Evolutionary conservation across 2,797 vertebrate species (phyloP), one percentile per base, ranked within the genome.

Genomic region (Sebastes trivittatus): DNA sequence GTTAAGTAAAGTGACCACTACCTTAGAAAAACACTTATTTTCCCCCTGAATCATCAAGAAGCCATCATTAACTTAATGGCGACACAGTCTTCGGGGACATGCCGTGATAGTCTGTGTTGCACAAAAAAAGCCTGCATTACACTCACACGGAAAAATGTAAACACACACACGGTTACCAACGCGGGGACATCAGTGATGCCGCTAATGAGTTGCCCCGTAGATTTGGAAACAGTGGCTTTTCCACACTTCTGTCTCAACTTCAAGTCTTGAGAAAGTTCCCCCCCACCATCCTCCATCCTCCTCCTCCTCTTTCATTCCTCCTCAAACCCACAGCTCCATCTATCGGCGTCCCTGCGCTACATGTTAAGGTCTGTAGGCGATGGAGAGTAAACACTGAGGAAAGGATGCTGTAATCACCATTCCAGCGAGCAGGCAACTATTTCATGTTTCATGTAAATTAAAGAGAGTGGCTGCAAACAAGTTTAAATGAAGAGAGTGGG

Each of bases 241-340:
- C 81, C 81, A 85, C 87, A 93, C 92, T 92, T 90, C 82, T 91
- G 90, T 80, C 87, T 93, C 85, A 91, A 94, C 92, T 93, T 92
- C 83, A 86, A 91, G 87, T 86, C 84, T 90, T 83, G 85, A 88
- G 77, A 92, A 91, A 91, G 86, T 90, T 68, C 58, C 54, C 87
- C 78, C 56, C 56, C 30, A 49, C 1, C 42, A 49, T 20, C 67
- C 60, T 8, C 66, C 72, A 46, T 49, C 84, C 83, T 62, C 74
- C 80, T 61, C 71, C 62, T 59, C 63, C 38, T 72, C 54, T 65
- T 71, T 63, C 30, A 76, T 77, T 91, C 81, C 92, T 93, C 88
- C 88, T 87, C 84, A 70, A 93, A 93, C 81, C 93, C 94, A 94
- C 93, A 94, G 94, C 93, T 91, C 93, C 94, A 92, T 92, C 93